Base-by-base conservation (phyloP, 2,888 invertebrate species). In the Drosophila hamatofila region DNA sequence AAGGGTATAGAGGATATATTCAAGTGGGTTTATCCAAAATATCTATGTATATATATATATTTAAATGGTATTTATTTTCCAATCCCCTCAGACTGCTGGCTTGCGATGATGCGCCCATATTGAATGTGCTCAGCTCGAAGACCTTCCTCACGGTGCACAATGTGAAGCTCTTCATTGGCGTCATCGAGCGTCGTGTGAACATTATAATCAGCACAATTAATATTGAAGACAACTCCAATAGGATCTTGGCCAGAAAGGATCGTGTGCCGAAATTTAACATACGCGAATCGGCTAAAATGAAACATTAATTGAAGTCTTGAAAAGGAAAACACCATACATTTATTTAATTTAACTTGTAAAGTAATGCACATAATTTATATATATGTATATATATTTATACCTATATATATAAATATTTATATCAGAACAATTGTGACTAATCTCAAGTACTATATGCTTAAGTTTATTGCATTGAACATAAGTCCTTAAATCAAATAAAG, bases 151-250 rank as follows among this genome's bases (percentile, higher is more conserved):
- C 95, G 63, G 94, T 94, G 58, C 95, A 95, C 83, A 98, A 97
- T 93, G 96, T 96, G 1, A 94, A 96, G 67, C 94, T 97, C 16
- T 97, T 96, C 91, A 94, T 98, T 84, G 96, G 96, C 78, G 95
- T 97, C 46, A 94, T 98, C 75, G 97, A 97, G 90, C 95, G 96
- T 90, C 95, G 95, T 64, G 95, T 92, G 3, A 91, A 92, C 77
- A 68, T 89, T 9, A 90, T 93, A 37, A 91, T 92, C 0, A 91
- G 81, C 57, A 88, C 89, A 9, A 85, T 92, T 7, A 91, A 92
- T 70, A 81, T 91, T 27, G 91, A 91, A 42, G 93, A 93, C 37
- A 84, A 89, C 11, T 91, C 93, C 0, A 89, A 90, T 16, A 90
- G 90, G 60, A 92, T 92, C 60, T 74, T 93, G 49, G 92, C 91